Percentiles rank a stretch among this genome's conserved stretches.
phyloP scores from a whole-genome alignment of 2,888 invertebrate species.

The Crocallis elinguaria region DNA sequence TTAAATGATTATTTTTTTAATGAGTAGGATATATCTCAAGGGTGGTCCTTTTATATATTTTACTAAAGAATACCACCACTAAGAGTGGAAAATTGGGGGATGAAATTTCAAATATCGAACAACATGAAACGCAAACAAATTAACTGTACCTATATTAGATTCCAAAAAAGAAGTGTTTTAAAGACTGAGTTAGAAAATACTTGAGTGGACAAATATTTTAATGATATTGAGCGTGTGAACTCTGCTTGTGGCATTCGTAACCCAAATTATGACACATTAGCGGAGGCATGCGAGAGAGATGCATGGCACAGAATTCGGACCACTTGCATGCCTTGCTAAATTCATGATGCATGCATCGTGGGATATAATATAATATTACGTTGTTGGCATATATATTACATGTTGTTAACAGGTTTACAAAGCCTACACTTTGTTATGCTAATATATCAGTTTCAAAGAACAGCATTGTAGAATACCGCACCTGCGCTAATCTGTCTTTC shows the following conservation, averaged over 20 bases:
- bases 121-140: no score
- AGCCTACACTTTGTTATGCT: no score
- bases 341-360: background rate
- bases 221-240: slow-evolving; percentile 19
- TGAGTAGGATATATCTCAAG: no score
- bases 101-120: no score
- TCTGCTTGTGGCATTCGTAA: slow-evolving; percentile 7
- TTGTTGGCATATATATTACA: background rate
- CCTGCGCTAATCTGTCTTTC: background rate
- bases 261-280: slow-evolving; percentile 21
- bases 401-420: background rate
- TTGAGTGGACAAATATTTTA: background rate
- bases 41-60: no score
- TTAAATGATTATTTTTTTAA: no score
- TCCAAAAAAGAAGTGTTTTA: background rate
- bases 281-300: slow-evolving; percentile 12
- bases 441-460: no score
- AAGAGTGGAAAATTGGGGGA: no score
- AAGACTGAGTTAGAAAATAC: background rate
- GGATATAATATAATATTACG: slow-evolving; percentile 7
- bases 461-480: no score
- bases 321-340: slow-evolving; percentile 12
- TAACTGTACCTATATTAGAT: no score
- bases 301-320: slow-evolving; percentile 16
- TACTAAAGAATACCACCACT: no score